Evolutionary conservation across 2,888 invertebrate species (phyloP).

Genomic region (Nemurella pictetii): DNA sequence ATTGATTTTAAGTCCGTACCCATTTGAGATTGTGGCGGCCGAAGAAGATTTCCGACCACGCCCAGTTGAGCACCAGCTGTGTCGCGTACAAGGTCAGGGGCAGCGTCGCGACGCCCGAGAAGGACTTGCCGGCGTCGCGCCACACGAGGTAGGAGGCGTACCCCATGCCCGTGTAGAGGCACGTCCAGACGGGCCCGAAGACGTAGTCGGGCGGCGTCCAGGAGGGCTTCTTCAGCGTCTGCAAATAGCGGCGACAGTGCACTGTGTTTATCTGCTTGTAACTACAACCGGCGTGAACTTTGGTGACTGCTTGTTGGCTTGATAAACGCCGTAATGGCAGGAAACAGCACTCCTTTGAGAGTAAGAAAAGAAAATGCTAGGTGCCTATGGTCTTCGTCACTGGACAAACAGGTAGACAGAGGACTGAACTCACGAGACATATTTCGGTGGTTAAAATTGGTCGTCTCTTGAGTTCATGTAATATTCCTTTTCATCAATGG

Average conservation of each 20-base stretch:
- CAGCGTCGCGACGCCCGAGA: slow-evolving; percentile 56
- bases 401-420: too few relatives aligned
- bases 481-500: too few relatives aligned
- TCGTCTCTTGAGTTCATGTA: too few relatives aligned
- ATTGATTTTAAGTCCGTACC: slow-evolving; percentile 59
- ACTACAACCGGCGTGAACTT: too few relatives aligned
- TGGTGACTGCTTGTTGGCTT: background rate
- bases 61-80: slow-evolving; percentile 80
- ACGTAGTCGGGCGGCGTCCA: slow-evolving; percentile 81
- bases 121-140: slow-evolving; percentile 48
- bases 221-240: slow-evolving; percentile 70
- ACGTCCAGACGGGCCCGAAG: slow-evolving; percentile 80
- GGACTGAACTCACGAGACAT: too few relatives aligned
- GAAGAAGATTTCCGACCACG: slow-evolving; percentile 86
- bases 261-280: too few relatives aligned
- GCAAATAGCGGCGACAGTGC: too few relatives aligned
- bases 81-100: slow-evolving; percentile 73
- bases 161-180: slow-evolving; percentile 77
- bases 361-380: too few relatives aligned
- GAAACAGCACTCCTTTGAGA: too few relatives aligned
- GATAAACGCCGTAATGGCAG: too few relatives aligned
- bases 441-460: too few relatives aligned
- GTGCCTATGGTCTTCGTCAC: too few relatives aligned
- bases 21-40: slow-evolving; percentile 69
- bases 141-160: slow-evolving; percentile 82